phyloP scores from a whole-genome alignment of 2,888 invertebrate genomes.

The Platypus cylindrus region DNA sequence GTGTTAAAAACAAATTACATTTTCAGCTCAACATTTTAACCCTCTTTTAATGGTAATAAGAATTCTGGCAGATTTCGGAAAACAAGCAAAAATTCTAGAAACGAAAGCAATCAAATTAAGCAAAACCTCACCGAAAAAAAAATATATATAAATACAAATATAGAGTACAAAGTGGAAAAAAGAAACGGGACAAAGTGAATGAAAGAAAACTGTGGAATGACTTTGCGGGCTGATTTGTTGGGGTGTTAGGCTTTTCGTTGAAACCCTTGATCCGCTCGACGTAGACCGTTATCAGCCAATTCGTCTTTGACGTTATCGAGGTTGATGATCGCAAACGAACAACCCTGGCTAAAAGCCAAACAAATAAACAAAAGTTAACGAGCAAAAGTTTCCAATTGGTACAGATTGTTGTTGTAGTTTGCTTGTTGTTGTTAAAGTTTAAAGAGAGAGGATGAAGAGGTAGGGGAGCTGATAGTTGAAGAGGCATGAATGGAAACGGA shows the following conservation, averaged over 20 bases:
- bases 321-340: slow-evolving; percentile 5
- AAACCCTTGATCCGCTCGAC: slow-evolving; percentile 8
- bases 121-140: slow-evolving; percentile 10
- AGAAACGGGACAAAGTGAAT: slow-evolving; percentile 6
- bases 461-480: neutral
- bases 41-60: too few species aligned
- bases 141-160: too few species aligned
- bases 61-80: too few species aligned
- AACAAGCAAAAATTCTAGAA: too few species aligned
- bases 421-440: too few species aligned
- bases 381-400: slow-evolving; percentile 1
- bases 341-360: slow-evolving; percentile 3
- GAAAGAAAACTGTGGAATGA: too few species aligned
- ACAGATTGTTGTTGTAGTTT: too few species aligned
- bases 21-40: too few species aligned
- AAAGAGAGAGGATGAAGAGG: too few species aligned
- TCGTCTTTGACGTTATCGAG: slow-evolving; percentile 9
- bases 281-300: slow-evolving; percentile 8
- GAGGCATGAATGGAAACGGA: too few species aligned
- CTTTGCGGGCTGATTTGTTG: slow-evolving; percentile 12
- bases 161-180: slow-evolving; percentile 7
- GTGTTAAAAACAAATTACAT: too few species aligned
- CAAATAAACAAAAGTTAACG: slow-evolving; percentile 6
- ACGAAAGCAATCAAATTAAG: slow-evolving; percentile 11
- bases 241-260: slow-evolving; percentile 8